Base-by-base conservation (phyloP, 2,113 vertebrate genomes). In the Myrmecophaga tridactyla region DNA sequence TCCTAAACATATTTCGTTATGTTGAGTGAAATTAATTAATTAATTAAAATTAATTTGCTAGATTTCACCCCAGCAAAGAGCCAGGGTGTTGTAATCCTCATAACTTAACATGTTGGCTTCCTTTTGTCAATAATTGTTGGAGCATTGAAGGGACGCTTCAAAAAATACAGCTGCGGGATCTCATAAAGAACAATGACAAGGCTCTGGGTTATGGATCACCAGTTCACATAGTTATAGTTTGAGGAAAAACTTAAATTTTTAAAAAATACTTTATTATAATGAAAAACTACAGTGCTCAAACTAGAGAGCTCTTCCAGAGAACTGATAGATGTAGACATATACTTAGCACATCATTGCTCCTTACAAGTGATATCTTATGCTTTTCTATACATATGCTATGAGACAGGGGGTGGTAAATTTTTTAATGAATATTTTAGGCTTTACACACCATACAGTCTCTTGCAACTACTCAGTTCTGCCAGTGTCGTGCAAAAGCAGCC, bases 181-280 rank as follows among this genome's bases (percentile, higher is more conserved):
- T 99, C 99, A 0, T 99, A 99, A 92, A 99, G 97, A 91, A 99
- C 62, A 6, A 99, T 99, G 86, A 99, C 78, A 0, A 99, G 88
- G 95, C 99, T 99, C 96, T 99, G 99, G 3, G 96, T 98, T 18
- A 97, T 96, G 0, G 99, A 99, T 99, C 99, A 99, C 98, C 98
- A 97, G 96, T 97, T 99, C 96, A 99, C 96, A 0, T 99, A 99
- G 94, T 92, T 96, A 27, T 98, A 98, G 98, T 99, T 99, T 98
- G 99, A 99, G n/a, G n/a, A n/a, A n/a, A n/a, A n/a, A n/a, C n/a
- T n/a, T n/a, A n/a, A n/a, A n/a, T n/a, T n/a, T n/a, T n/a, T n/a
- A n/a, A n/a, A n/a, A n/a, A n/a, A n/a, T n/a, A n/a, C n/a, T n/a
- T n/a, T n/a, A n/a, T 48, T 48, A 48, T 48, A 48, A 48, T 48